These are phyloP conservation scores for Tor tambroides DNA, from an alignment of 2,113 vertebrate genomes.

Conservation along the genomic window DNA sequence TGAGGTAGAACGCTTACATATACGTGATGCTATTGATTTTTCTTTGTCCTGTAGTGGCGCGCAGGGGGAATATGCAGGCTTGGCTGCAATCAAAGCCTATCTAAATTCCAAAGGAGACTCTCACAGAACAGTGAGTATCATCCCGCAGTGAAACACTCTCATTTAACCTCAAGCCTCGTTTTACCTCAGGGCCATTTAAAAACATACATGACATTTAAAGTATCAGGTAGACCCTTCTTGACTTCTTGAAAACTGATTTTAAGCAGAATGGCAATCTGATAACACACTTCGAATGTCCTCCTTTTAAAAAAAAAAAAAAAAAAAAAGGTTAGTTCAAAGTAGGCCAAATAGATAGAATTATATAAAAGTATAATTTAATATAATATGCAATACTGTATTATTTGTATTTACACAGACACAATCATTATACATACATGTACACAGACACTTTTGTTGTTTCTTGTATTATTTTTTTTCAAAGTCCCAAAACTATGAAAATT, in stretches of 20 bases:
- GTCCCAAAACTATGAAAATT: not conserved
- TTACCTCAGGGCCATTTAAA: not conserved
- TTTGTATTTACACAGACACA: too few relatives aligned
- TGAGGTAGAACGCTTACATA: slow-evolving; percentile 16
- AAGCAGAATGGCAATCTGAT: too few relatives aligned
- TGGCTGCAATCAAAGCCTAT: slow-evolving; percentile 96
- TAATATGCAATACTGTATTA: not conserved
- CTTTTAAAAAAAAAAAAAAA: not conserved
- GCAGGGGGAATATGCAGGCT: slow-evolving; percentile 94
- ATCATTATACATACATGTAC: too few relatives aligned
- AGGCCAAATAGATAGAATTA: not conserved
- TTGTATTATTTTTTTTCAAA: too few relatives aligned
- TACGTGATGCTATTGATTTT: slow-evolving; percentile 28
- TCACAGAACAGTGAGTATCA: slow-evolving; percentile 85
- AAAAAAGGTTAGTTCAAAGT: too few relatives aligned
- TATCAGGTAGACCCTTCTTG: not conserved
- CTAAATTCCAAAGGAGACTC: slow-evolving; percentile 89
- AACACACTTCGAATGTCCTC: not conserved
- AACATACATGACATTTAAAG: not conserved
- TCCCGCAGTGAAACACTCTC: not conserved
- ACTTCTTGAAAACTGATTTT: not conserved
- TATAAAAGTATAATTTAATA: too few relatives aligned
- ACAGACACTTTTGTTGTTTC: too few relatives aligned
- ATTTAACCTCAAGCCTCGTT: not conserved
- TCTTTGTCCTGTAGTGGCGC: slow-evolving; percentile 84